Evolutionary conservation across 2,888 invertebrate genomes (phyloP).

Genomic region (Lycia hirtaria): DNA sequence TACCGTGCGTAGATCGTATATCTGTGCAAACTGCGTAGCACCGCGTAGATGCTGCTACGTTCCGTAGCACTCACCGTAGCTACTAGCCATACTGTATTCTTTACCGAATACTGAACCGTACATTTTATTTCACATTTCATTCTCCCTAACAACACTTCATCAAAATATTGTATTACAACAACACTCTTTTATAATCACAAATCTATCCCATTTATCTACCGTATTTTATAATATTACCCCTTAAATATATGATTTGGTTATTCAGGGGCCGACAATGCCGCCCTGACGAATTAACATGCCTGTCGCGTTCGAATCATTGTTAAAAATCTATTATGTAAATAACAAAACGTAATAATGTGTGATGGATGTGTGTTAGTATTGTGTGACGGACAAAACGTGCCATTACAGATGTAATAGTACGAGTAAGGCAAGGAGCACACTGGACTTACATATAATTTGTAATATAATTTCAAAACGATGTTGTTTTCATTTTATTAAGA

Average conservation of each 20-base stretch:
- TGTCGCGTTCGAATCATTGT: constrained; percentile 50
- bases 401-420: constrained; percentile 43
- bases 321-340: constrained; percentile 57
- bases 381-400: constrained; percentile 51
- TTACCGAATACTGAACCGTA: background rate
- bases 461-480: no score
- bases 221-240: constrained; percentile 37
- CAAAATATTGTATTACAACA: constrained; percentile 33
- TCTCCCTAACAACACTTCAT: constrained; percentile 4
- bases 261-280: constrained; percentile 42
- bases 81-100: background rate
- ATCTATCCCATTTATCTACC: constrained; percentile 36
- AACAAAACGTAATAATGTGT: constrained; percentile 59
- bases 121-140: background rate
- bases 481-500: no score
- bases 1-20: background rate
- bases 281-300: constrained; percentile 45
- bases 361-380: constrained; percentile 38
- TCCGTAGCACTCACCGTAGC: background rate
- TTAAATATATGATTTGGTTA: constrained; percentile 42
- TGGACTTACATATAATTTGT: no score
- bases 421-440: background rate
- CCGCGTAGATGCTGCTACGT: background rate
- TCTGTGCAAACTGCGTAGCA: background rate
- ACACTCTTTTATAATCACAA: constrained; percentile 16